Evolutionary conservation across 2,797 vertebrate genomes (phyloP).

Genomic region (Chelon labrosus): DNA sequence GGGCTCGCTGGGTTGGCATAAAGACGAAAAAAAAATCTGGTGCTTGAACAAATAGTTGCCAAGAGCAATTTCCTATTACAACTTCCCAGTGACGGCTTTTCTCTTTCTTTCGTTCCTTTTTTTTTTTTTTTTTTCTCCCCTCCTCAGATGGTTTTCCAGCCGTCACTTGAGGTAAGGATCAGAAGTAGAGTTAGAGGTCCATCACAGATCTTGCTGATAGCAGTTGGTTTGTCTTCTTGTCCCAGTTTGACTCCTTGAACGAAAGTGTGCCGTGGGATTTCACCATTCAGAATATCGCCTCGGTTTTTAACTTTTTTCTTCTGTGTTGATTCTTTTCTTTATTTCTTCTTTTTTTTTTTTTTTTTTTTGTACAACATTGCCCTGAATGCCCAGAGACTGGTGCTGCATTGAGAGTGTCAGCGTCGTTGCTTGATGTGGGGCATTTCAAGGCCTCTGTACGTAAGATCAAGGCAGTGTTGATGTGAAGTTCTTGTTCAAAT

Average conservation of each 20-base stretch:
- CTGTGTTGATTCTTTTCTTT: slow-evolving; percentile 30
- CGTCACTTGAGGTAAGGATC: slow-evolving; percentile 88
- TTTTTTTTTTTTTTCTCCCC: slow-evolving; percentile 3
- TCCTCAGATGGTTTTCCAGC: slow-evolving; percentile 81
- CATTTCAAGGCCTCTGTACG: slow-evolving; percentile 48
- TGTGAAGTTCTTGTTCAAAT: slow-evolving; percentile 72
- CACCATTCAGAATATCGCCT: slow-evolving; percentile 31
- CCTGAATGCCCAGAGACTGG: slow-evolving; percentile 36
- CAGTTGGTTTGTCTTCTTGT: slow-evolving; percentile 51
- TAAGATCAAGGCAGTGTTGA: slow-evolving; percentile 55
- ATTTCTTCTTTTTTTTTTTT: slow-evolving; percentile 32
- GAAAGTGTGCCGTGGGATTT: slow-evolving; percentile 58
- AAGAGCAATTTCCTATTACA: slow-evolving; percentile 99
- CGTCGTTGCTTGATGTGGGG: slow-evolving; percentile 46
- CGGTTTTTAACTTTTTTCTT: slow-evolving; percentile 27
- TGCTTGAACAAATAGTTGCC: slow-evolving; percentile 99
- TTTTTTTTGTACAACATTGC: slow-evolving; percentile 32
- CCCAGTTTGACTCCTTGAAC: slow-evolving; percentile 51
- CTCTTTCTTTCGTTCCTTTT: slow-evolving; percentile 51
- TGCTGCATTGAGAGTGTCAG: slow-evolving; percentile 38
- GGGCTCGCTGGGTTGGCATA: slow-evolving; percentile 93
- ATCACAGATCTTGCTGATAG: slow-evolving; percentile 78
- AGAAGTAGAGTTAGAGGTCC: slow-evolving; percentile 81
- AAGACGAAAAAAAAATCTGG: slow-evolving; percentile 88
- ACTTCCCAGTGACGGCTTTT: slow-evolving; percentile 90